Conservation (phyloP, 2,888 invertebrate genomes). For the Urechis unicinctus region DNA sequence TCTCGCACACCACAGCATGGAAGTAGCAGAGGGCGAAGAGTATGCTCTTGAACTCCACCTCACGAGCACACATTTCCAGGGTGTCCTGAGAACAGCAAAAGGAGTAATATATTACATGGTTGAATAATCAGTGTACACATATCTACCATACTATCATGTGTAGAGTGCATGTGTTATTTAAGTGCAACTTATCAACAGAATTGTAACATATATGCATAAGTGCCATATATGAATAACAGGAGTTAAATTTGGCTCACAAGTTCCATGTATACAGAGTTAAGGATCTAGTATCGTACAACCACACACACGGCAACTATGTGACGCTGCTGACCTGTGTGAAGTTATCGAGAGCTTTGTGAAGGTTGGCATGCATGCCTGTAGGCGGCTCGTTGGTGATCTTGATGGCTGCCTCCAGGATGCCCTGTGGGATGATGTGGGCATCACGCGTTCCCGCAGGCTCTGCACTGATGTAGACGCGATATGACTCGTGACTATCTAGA, state of each 20-base stretch:
- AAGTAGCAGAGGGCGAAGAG: constrained; percentile 83
- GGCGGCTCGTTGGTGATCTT: constrained; percentile 98
- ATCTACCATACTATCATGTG: too few relatives aligned
- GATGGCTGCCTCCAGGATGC: constrained; percentile 89
- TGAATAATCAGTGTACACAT: too few relatives aligned
- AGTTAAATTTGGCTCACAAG: too few relatives aligned
- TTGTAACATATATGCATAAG: too few relatives aligned
- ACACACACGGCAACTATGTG: too few relatives aligned
- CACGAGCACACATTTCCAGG: constrained; percentile 88
- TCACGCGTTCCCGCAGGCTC: constrained; percentile 83
- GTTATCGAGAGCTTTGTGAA: constrained; percentile 90
- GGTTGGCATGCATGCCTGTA: constrained; percentile 91
- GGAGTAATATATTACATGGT: background rate
- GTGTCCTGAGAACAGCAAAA: constrained; percentile 60
- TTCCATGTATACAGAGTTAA: too few relatives aligned
- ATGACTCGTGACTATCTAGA: constrained; percentile 70
- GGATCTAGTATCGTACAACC: too few relatives aligned
- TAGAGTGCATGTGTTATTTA: too few relatives aligned
- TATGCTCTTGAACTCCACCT: constrained; percentile 92
- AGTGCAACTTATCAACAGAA: too few relatives aligned
- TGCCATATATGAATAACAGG: too few relatives aligned
- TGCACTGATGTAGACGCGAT: constrained; percentile 86
- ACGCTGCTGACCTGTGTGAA: constrained; percentile 66
- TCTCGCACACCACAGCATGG: constrained; percentile 90
- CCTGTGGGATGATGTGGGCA: constrained; percentile 89